These are phyloP conservation scores for Drosophila atroscutellata DNA, from an alignment of 2,888 invertebrate species.

Conservation along the genomic window DNA sequence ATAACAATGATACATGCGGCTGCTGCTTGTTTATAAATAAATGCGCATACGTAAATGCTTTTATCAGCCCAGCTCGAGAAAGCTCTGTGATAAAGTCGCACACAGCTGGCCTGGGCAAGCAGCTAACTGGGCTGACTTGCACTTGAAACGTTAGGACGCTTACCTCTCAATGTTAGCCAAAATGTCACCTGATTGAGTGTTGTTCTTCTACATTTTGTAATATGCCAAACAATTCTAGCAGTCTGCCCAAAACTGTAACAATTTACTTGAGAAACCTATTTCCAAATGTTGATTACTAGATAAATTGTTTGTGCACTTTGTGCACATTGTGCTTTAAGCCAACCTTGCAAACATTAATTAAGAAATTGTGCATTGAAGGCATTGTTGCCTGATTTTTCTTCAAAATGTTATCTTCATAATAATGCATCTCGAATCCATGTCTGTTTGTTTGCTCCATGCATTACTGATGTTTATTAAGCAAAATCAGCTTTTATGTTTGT, in stretches of 20 bases:
- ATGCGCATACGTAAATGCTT: conserved; percentile 78
- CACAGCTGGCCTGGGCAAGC: conserved; percentile 33
- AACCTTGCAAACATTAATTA: neutral
- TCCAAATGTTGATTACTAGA: neutral
- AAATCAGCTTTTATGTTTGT: neutral
- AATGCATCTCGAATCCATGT: neutral
- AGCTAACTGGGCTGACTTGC: conserved; percentile 1
- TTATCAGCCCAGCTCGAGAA: conserved; percentile 62
- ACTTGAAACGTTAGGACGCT: neutral
- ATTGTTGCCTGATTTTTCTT: neutral
- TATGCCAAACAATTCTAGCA: neutral
- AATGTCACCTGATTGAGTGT: neutral
- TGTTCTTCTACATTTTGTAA: neutral
- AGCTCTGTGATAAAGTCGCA: conserved; percentile 60
- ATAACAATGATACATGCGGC: conserved; percentile 79
- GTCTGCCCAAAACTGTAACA: neutral
- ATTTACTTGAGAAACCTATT: neutral
- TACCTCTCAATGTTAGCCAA: neutral
- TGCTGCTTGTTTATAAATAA: conserved; percentile 77
- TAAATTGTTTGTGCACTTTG: neutral
- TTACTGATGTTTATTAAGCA: neutral
- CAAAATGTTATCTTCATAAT: neutral
- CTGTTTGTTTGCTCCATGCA: neutral
- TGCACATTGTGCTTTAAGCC: neutral
- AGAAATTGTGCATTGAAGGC: neutral